Evolutionary conservation across 1,140 invertebrate species (phyloP).

Genomic region (Caenorhabditis inopinata): DNA sequence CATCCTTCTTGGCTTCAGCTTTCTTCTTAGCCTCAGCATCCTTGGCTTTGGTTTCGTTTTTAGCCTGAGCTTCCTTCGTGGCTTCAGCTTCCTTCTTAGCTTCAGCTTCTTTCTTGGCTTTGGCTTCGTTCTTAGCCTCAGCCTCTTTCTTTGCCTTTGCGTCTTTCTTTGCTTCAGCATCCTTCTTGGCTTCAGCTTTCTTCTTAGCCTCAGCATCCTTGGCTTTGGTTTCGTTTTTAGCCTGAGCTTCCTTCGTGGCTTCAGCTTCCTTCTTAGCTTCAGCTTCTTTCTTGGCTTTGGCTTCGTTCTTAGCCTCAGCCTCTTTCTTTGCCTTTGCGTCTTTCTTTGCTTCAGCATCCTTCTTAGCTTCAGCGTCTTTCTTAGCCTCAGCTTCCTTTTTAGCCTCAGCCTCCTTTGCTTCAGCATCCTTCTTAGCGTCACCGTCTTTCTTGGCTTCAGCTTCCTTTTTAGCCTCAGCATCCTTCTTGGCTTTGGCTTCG

Average conservation of each 20-base stretch:
- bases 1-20: background rate
- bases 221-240: background rate
- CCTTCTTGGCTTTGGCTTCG: background rate
- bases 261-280: background rate
- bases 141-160: background rate
- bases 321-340: slow-evolving; percentile 19
- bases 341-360: too few relatives aligned
- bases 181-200: too few relatives aligned
- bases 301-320: background rate
- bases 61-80: background rate
- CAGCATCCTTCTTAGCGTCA: slow-evolving; percentile 31
- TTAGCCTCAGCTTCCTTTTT: slow-evolving; percentile 36
- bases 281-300: background rate
- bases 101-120: background rate
- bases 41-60: too few relatives aligned
- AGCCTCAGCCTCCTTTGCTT: background rate
- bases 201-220: background rate
- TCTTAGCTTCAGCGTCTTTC: slow-evolving; percentile 19
- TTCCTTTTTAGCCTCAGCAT: slow-evolving; percentile 20
- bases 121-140: background rate
- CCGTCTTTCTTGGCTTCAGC: slow-evolving; percentile 32
- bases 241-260: background rate
- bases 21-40: background rate
- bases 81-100: too few relatives aligned
- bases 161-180: background rate